A percentile compares a stretch with the other conserved stretches of the same genome.
Evolutionary conservation across 2,113 vertebrate species (phyloP).

Genomic region (Oryzias celebensis): DNA sequence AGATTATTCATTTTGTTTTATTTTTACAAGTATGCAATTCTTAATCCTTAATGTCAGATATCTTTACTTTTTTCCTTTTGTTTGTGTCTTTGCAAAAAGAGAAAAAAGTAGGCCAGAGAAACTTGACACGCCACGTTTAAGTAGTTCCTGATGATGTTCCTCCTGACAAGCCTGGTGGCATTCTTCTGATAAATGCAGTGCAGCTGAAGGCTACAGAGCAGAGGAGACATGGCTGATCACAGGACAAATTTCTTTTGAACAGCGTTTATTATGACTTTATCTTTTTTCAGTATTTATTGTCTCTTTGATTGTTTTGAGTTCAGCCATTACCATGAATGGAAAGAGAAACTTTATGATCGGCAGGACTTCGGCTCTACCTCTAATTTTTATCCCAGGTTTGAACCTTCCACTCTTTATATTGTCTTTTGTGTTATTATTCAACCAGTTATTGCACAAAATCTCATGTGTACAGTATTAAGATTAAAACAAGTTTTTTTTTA

Average conservation of each 20-base stretch:
- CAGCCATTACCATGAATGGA: conserved; percentile 12
- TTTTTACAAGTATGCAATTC: no score
- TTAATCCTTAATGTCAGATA: no score
- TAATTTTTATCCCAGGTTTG: conserved; percentile 66
- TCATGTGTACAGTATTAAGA: background rate
- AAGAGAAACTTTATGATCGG: conserved; percentile 9
- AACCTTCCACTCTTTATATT: background rate
- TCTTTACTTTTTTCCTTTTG: no score
- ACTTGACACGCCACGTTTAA: conserved; percentile 53
- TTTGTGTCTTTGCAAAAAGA: no score
- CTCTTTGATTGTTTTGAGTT: background rate
- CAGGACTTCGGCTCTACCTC: conserved; percentile 19
- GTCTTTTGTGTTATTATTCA: background rate
- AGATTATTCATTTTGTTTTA: no score
- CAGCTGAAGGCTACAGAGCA: background rate
- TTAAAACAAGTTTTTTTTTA: background rate
- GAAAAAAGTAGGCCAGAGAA: background rate
- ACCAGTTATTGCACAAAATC: background rate
- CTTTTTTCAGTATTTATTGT: background rate
- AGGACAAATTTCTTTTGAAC: background rate
- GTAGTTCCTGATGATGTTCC: background rate
- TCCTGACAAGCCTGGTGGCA: conserved; percentile 49
- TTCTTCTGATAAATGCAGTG: conserved; percentile 30
- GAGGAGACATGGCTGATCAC: no score
- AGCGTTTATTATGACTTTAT: background rate